These are phyloP conservation scores for Diadegma fenestrale DNA, from an alignment of 2,888 invertebrate species.

Conservation along the genomic window DNA sequence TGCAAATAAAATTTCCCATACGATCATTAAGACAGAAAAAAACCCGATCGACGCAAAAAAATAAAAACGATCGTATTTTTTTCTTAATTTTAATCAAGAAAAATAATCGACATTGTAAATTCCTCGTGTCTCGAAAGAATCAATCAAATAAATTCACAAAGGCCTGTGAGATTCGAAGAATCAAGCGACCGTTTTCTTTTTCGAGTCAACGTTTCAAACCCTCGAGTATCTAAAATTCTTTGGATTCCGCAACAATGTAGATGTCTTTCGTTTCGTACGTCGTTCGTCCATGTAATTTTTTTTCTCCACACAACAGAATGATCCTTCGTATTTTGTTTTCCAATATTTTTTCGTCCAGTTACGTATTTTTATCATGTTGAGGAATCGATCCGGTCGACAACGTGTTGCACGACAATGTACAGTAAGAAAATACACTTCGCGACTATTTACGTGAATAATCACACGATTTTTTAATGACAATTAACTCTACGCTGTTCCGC, in stretches of 20 bases:
- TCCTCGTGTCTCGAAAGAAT: no score
- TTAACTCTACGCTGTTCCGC: neutral
- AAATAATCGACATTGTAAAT: slow-evolving; percentile 36
- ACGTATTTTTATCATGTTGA: neutral
- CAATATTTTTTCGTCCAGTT: neutral
- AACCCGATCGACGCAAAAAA: neutral
- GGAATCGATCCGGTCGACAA: neutral
- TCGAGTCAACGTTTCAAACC: neutral
- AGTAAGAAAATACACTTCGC: neutral
- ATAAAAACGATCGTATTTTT: no score
- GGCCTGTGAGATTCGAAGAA: neutral
- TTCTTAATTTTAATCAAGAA: neutral
- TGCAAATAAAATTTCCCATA: neutral
- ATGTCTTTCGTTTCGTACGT: neutral
- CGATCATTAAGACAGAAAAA: neutral
- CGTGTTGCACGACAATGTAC: neutral
- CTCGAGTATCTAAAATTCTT: neutral
- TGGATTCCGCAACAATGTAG: slow-evolving; percentile 46
- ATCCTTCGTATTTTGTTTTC: neutral
- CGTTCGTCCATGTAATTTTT: neutral
- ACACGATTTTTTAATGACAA: neutral
- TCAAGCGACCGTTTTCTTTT: neutral
- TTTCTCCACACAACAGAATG: neutral
- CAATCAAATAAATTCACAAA: neutral
- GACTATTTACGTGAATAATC: neutral